Evolutionary conservation across 2,113 vertebrate genomes (phyloP).

Genomic region (Lathamus discolor): DNA sequence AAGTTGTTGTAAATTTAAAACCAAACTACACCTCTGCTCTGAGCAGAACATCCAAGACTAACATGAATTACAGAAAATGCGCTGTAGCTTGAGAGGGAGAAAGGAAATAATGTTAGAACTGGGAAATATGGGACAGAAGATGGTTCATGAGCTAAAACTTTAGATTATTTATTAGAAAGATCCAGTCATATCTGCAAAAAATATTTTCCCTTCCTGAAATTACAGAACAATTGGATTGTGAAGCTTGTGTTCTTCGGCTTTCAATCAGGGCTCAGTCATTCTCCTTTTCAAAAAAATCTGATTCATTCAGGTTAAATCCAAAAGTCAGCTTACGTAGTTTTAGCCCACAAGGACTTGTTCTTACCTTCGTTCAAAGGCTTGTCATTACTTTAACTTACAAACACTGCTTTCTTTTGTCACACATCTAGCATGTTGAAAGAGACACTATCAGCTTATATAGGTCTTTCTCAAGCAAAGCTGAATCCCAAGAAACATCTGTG

Average conservation of each 20-base stretch:
- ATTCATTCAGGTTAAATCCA: slow-evolving; percentile 42
- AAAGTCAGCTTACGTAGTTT: slow-evolving; percentile 40
- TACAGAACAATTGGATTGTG: background rate
- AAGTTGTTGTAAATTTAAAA: slow-evolving; percentile 48
- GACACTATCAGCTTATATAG: background rate
- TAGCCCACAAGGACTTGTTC: background rate
- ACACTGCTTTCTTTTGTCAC: slow-evolving; percentile 23
- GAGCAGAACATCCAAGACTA: slow-evolving; percentile 5
- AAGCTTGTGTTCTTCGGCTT: slow-evolving; percentile 22
- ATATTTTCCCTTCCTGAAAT: slow-evolving; percentile 6
- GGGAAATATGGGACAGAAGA: slow-evolving; percentile 17
- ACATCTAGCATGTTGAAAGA: background rate
- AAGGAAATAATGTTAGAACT: background rate
- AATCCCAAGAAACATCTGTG: background rate
- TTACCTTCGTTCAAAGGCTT: slow-evolving; percentile 26
- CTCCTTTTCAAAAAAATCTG: background rate
- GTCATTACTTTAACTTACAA: slow-evolving; percentile 23
- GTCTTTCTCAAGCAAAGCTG: slow-evolving; percentile 18
- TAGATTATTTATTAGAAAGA: slow-evolving; percentile 36
- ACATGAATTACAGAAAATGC: slow-evolving; percentile 22
- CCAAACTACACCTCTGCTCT: slow-evolving; percentile 8
- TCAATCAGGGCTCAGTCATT: background rate
- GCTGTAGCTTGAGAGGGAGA: background rate
- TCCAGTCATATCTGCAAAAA: slow-evolving; percentile 3
- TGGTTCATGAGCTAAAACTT: slow-evolving; percentile 29